Base-by-base conservation (phyloP, 2,113 vertebrate genomes). In the Eretmodus cyanostictus region DNA sequence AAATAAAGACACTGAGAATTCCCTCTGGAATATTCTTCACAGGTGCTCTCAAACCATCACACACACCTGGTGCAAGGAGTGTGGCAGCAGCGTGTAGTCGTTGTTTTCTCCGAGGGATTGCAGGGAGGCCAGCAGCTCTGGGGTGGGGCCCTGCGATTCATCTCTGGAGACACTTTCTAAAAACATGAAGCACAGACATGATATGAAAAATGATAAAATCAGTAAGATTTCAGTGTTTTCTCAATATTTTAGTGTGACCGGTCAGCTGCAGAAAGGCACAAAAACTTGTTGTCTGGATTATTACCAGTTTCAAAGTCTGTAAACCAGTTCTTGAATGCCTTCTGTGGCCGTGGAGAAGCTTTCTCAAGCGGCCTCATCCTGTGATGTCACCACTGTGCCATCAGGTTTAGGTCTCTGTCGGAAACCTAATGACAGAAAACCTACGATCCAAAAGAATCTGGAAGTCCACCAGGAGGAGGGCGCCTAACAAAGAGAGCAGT, bases 51-150 rank as follows among this genome's bases (percentile, higher is more conserved):
- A 17, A 53, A 54, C 14, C 17, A 17, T 86, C 47, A 87, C 4
- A 80, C 49, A 90, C 96, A 99, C 98, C 98, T 99, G 98, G 94
- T 99, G 98, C 86, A 99, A 96, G 73, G 97, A 98, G 47, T 97
- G 95, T 22, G 98, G 98, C 81, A 99, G 95, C 49, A 97, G 95
- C 81, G 97, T 97, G 87, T 97, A 97, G 95, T 99, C 97, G 82
- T 90, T 86, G 91, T 97, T 95, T 45, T 98, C 97, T 91, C 96
- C 96, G 14, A 98, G 96, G 59, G 96, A 95, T 85, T 93, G 97
- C 38, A 98, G 96, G 13, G 98, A 96, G 31, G 96, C 97, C 93
- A 99, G 96, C 51, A 99, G 96, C 82, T 96, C 94, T 27, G 91
- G 86, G 89, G 94, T 81, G 47, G 89, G 80, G 92, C 97, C 91